Evolutionary conservation across 2,797 vertebrate species (phyloP).

Genomic region (Tolypeutes matacus): DNA sequence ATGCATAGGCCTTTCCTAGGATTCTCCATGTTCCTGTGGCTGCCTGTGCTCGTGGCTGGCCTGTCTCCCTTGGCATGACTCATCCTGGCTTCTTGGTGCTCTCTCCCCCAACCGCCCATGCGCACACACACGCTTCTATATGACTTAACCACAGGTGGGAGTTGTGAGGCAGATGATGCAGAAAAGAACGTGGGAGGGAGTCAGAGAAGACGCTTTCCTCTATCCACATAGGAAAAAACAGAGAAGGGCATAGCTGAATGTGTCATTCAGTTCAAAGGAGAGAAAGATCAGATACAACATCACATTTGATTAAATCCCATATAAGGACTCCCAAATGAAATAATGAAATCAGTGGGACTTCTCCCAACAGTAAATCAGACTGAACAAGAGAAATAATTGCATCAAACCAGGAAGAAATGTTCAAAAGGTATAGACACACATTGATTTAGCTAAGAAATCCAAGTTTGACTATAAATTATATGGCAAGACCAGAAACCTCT

Average conservation of each 20-base stretch:
- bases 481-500: conserved; percentile 31
- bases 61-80: neutral
- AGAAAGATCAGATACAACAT: conserved; percentile 44
- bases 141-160: conserved; percentile 10
- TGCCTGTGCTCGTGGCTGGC: neutral
- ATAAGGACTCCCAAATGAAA: conserved; percentile 38
- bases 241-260: neutral
- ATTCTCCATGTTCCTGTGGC: neutral
- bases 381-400: conserved; percentile 55
- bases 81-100: neutral
- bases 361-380: conserved; percentile 28
- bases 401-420: conserved; percentile 55
- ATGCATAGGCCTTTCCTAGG: neutral
- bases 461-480: conserved; percentile 61
- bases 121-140: neutral
- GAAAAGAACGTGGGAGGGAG: neutral
- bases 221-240: neutral
- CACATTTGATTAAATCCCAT: conserved; percentile 42
- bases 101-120: neutral
- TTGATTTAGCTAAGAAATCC: conserved; percentile 31
- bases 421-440: neutral
- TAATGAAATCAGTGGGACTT: conserved; percentile 17
- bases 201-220: conserved; percentile 4
- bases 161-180: neutral
- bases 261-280: conserved; percentile 46